phyloP scores from a whole-genome alignment of 1,140 invertebrate species.

The Bombus fervidus region DNA sequence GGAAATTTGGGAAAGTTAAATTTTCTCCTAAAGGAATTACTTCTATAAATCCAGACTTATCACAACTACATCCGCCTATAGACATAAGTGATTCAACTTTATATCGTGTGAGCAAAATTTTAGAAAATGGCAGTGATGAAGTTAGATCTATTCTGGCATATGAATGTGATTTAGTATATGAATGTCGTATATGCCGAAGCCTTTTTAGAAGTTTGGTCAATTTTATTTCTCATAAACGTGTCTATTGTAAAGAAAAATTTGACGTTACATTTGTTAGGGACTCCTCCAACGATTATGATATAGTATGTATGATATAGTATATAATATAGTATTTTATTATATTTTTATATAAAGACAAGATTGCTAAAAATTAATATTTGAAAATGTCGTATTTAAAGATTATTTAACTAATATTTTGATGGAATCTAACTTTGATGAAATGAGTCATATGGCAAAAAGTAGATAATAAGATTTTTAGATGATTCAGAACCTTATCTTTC shows the following conservation, averaged over 20 bases:
- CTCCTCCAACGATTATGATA: constrained; percentile 67
- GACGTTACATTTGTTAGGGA: constrained; percentile 77
- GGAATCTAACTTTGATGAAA: neutral
- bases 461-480: neutral
- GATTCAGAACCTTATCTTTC: neutral
- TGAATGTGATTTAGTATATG: constrained; percentile 93
- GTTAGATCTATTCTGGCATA: constrained; percentile 87
- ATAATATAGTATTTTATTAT: constrained; percentile 70
- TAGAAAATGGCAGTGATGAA: constrained; percentile 80
- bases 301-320: constrained; percentile 83
- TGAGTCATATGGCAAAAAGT: neutral
- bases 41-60: constrained; percentile 80
- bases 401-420: neutral
- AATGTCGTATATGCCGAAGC: constrained; percentile 92
- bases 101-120: constrained; percentile 81
- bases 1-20: constrained; percentile 42
- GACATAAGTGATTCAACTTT: constrained; percentile 85
- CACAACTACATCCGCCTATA: constrained; percentile 85
- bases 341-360: constrained; percentile 11
- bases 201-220: constrained; percentile 92
- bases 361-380: neutral
- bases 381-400: neutral
- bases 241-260: constrained; percentile 87
- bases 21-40: constrained; percentile 5
- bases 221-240: constrained; percentile 92